Evolutionary conservation across 2,797 vertebrate genomes (phyloP).

Genomic region (Rousettus madagascariensis): DNA sequence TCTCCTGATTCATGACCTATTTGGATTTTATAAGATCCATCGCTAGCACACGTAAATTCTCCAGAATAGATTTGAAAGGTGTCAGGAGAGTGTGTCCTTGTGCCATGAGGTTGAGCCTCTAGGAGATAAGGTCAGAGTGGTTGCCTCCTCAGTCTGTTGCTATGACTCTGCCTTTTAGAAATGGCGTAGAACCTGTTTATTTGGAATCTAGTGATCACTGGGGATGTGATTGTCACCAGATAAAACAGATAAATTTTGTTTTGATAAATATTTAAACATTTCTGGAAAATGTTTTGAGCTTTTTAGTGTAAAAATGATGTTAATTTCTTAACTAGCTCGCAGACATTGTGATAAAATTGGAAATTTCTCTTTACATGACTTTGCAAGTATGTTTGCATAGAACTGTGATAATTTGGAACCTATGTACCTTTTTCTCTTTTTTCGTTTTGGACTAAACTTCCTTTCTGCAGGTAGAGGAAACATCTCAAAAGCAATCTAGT

Average conservation of each 20-base stretch:
- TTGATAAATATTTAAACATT: background rate
- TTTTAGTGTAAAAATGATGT: background rate
- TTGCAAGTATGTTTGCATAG: background rate
- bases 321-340: background rate
- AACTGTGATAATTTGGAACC: background rate
- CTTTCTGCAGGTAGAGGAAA: background rate
- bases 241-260: background rate
- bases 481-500: background rate
- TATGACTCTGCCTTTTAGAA: background rate
- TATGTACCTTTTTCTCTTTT: fast-evolving
- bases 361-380: background rate
- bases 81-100: background rate
- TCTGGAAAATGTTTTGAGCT: background rate
- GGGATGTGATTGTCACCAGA: background rate
- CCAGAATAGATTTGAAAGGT: background rate
- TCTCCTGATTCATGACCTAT: background rate
- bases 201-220: too few species aligned
- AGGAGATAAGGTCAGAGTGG: too few species aligned
- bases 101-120: background rate
- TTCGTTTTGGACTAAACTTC: background rate
- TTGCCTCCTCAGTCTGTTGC: fast-evolving
- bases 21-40: background rate
- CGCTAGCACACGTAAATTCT: background rate
- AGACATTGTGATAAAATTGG: background rate
- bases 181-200: background rate